Evolutionary conservation across 2,113 vertebrate genomes (phyloP).

Genomic region (Bungarus multicinctus): DNA sequence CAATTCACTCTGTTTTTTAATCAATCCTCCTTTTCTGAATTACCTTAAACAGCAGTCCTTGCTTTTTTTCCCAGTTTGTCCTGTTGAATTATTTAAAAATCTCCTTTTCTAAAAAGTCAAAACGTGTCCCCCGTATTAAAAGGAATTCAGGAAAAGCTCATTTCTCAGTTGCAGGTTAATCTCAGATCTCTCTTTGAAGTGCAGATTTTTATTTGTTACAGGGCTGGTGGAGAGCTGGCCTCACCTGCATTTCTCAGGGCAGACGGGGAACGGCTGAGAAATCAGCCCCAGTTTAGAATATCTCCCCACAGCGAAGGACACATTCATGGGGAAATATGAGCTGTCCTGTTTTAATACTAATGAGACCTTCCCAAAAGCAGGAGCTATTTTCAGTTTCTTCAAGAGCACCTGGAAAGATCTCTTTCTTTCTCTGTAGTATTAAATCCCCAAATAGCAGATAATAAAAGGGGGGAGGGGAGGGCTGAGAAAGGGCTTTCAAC

Average conservation of each 20-base stretch:
- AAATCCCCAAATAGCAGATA: conserved; percentile 3
- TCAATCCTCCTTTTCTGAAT: neutral
- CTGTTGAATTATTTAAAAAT: conserved; percentile 10
- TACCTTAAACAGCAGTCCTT: neutral
- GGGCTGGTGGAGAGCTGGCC: neutral
- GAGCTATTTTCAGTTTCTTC: conserved; percentile 16
- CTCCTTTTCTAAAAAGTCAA: neutral
- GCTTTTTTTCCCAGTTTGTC: neutral
- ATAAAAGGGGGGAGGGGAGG: neutral
- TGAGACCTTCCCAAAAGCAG: conserved; percentile 4
- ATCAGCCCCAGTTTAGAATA: neutral
- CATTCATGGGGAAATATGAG: neutral
- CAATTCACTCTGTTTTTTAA: neutral
- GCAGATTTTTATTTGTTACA: conserved; percentile 27
- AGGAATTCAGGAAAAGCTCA: neutral
- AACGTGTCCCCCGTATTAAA: neutral
- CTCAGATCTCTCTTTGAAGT: conserved; percentile 28
- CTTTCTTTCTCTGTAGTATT: neutral
- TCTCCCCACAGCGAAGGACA: neutral
- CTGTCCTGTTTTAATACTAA: conserved; percentile 9
- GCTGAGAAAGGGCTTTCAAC: neutral
- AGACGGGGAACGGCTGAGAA: neutral
- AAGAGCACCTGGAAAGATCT: conserved; percentile 16
- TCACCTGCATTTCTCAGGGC: neutral
- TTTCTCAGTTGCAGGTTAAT: neutral